phyloP scores from a whole-genome alignment of 64 coral and sea anemone genomes.

The Pocillopora verrucosa region DNA sequence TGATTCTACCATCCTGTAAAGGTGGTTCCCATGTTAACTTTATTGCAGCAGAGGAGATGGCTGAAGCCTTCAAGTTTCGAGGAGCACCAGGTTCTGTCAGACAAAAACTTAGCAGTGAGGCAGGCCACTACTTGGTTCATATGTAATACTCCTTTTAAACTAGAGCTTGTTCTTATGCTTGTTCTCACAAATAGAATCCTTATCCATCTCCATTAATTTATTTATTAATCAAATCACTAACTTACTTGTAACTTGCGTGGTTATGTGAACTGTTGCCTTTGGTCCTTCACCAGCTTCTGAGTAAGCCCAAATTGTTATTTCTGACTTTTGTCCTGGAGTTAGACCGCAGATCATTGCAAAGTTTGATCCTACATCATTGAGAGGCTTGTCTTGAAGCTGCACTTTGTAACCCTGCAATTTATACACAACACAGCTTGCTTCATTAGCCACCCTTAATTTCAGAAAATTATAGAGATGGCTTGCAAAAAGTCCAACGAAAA shows the following conservation, averaged over 20 bases:
- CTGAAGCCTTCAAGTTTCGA: not conserved
- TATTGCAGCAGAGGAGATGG: not conserved
- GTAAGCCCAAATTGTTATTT: slow-evolving; percentile 6
- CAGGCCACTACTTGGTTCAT: too few relatives aligned
- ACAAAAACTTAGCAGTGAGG: not conserved
- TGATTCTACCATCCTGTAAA: not conserved
- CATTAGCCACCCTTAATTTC: too few relatives aligned
- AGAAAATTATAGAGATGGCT: too few relatives aligned
- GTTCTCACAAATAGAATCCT: too few relatives aligned
- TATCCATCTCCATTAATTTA: too few relatives aligned
- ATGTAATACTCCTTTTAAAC: too few relatives aligned
- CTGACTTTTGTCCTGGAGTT: not conserved
- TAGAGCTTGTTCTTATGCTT: too few relatives aligned
- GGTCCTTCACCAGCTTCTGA: slow-evolving; percentile 55
- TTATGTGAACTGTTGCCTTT: not conserved
- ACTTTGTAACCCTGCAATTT: slow-evolving; percentile 44
- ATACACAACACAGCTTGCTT: not conserved
- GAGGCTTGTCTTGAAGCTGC: not conserved
- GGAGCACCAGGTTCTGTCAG: slow-evolving; percentile 26
- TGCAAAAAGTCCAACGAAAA: too few relatives aligned
- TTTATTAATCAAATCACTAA: not conserved
- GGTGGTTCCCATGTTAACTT: slow-evolving; percentile 9
- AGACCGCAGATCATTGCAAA: slow-evolving; percentile 5
- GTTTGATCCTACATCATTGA: not conserved
- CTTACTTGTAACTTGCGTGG: slow-evolving; percentile 15